Conservation (phyloP, 2,888 invertebrate genomes). For the Dicycla oo region DNA sequence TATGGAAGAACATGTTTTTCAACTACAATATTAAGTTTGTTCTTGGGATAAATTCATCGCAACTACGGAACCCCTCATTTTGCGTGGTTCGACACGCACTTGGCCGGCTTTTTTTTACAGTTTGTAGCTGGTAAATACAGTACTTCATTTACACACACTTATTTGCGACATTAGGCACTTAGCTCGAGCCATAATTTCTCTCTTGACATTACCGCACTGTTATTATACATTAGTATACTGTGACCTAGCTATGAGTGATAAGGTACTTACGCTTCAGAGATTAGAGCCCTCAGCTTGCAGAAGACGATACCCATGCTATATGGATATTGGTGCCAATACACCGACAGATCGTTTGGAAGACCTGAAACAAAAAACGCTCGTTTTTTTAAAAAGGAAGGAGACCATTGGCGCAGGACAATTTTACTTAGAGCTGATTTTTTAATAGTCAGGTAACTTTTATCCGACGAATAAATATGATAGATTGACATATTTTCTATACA, state of each 20-base stretch:
- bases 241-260: not conserved
- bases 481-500: no score
- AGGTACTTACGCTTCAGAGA: constrained; percentile 96
- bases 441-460: no score
- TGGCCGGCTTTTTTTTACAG: no score
- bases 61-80: no score
- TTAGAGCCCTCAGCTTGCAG: constrained; percentile 95
- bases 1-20: no score
- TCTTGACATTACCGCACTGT: not conserved
- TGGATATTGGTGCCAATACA: constrained; percentile 97
- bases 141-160: no score
- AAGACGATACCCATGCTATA: constrained; percentile 94
- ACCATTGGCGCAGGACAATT: not conserved
- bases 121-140: no score
- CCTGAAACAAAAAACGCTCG: constrained; percentile 89
- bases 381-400: not conserved
- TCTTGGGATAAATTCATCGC: no score
- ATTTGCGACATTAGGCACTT: not conserved
- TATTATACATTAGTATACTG: not conserved
- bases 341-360: constrained; percentile 95
- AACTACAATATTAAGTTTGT: no score
- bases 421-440: no score
- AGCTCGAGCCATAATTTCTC: not conserved
- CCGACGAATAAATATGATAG: no score
- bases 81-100: no score